Evolutionary conservation across 2,797 vertebrate genomes (phyloP), one percentile per base, ranked within the genome.

Genomic region (Myioborus miniatus): DNA sequence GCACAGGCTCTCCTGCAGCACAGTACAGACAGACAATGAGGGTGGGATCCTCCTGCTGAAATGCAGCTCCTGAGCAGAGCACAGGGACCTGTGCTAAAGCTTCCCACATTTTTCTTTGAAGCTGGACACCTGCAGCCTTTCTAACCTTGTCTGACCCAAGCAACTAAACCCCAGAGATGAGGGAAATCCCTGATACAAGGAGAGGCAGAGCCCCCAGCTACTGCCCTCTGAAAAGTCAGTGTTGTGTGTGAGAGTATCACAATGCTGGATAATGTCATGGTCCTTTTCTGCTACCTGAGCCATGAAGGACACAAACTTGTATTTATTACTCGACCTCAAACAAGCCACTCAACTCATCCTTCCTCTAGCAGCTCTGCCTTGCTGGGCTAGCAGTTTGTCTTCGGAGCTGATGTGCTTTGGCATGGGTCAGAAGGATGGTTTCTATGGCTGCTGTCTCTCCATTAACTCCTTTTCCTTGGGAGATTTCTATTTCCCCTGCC

Each of bases 1-100:
- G 12, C 4, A 6, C 0, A 5, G 62, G 30, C 43, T 52, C 0
- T 85, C 20, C 63, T 52, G 77, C 39, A n/a, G 30, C 5, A 2
- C 1, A 58, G 43, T 23, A 46, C 17, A 4, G 43, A 53, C 32
- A 29, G 43, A 53, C 32, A 29, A 2, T 2, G 5, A 37, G 16
- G 9, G 4, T 69, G 27, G 44, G 21, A 77, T 56, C 23, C 46
- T 74, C 24, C 24, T 41, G 20, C 23, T 77, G 65, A 70, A 65
- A 74, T n/a, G 44, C 0, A 14, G n/a, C 17, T 70, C 60, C 53
- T 79, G 23, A 77, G 53, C 44, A 70, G 68, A 81, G n/a, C 1
- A 1, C 34, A 70, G 37, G 17, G 27, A 52, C 29, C 22, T 47
- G 41, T 56, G 32, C 53, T 58, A 34, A 36, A 14, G 65, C 20